Conservation (phyloP, 2,888 invertebrate genomes). For the Diogma glabrata region DNA sequence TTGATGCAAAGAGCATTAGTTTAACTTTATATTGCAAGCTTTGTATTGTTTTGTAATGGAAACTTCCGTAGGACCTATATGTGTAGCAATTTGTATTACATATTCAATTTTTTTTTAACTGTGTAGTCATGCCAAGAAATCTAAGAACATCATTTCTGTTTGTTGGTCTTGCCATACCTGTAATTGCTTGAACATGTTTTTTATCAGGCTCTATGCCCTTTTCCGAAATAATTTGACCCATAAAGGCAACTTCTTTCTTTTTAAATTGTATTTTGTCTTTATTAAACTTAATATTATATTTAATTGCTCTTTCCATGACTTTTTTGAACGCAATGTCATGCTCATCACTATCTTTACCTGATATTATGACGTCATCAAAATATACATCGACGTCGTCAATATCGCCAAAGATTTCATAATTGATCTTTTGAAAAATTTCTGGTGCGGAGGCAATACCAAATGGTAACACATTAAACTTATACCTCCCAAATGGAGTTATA, state of each 20-base stretch:
- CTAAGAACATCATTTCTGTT: neutral
- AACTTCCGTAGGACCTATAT: too few relatives aligned
- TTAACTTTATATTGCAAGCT: too few relatives aligned
- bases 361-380: neutral
- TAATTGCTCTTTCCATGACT: too few relatives aligned
- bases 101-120: too few relatives aligned
- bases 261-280: neutral
- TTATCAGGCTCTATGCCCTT: neutral
- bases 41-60: too few relatives aligned
- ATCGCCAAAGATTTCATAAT: neutral
- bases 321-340: too few relatives aligned
- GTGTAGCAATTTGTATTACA: too few relatives aligned
- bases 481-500: neutral
- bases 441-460: too few relatives aligned
- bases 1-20: too few relatives aligned
- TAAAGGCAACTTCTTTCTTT: neutral
- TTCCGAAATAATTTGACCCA: neutral
- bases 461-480: too few relatives aligned
- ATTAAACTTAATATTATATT: neutral
- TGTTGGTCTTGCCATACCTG: neutral
- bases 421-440: neutral
- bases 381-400: neutral
- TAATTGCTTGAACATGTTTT: neutral
- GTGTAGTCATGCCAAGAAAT: neutral
- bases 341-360: too few relatives aligned